These are phyloP conservation scores for Sciurus vulgaris DNA, from an alignment of 2,797 vertebrate genomes.

Conservation along the genomic window DNA sequence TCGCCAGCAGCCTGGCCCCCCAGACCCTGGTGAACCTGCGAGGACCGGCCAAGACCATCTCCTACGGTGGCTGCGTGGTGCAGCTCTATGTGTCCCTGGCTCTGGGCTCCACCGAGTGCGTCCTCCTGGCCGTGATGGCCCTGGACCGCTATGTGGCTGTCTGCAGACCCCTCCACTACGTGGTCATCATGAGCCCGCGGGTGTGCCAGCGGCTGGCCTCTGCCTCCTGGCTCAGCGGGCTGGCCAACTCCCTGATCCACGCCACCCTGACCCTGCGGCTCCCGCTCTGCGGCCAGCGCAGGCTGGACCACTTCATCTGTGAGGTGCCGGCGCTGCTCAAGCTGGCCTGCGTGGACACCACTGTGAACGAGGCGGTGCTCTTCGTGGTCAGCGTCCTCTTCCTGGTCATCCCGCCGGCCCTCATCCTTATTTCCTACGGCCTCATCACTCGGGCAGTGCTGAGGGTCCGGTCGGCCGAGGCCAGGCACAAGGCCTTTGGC, in stretches of 20 bases:
- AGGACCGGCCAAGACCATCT: conserved; percentile 31
- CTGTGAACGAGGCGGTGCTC: conserved; percentile 53
- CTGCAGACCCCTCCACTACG: conserved; percentile 59
- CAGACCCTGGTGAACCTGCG: conserved; percentile 60
- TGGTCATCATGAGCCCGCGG: neutral
- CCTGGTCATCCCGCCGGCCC: conserved; percentile 19
- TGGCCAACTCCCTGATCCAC: conserved; percentile 46
- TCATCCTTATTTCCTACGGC: conserved; percentile 70
- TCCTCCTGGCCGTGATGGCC: conserved; percentile 63
- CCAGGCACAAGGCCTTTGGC: conserved; percentile 68
- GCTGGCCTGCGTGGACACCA: conserved; percentile 63
- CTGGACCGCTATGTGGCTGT: conserved; percentile 38
- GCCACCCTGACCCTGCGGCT: conserved; percentile 47
- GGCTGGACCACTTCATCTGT: conserved; percentile 63
- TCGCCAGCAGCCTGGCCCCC: conserved; percentile 37
- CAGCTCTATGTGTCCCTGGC: conserved; percentile 46
- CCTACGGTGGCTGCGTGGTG: neutral
- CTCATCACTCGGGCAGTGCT: conserved; percentile 56
- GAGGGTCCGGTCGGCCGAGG: conserved; percentile 38
- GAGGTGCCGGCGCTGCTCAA: conserved; percentile 63
- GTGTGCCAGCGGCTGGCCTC: conserved; percentile 19
- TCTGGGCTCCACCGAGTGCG: conserved; percentile 55
- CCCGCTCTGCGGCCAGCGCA: conserved; percentile 31
- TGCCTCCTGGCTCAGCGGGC: conserved; percentile 28
- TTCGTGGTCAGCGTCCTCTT: conserved; percentile 44